Conservation (phyloP, 2,888 invertebrate genomes). For the Agrochola circellaris region DNA sequence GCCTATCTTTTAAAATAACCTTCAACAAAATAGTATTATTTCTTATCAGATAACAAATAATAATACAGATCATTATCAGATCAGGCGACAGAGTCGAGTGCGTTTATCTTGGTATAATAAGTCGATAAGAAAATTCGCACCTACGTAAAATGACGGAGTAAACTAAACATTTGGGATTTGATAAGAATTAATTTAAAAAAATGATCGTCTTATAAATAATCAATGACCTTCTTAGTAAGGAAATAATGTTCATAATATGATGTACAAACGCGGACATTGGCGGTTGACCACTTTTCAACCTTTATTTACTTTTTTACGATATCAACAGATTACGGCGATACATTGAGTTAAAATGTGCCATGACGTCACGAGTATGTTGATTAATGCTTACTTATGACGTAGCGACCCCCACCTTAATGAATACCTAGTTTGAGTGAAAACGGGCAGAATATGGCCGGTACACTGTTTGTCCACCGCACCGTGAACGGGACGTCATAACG, state of each 20-base stretch:
- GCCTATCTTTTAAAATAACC: neutral
- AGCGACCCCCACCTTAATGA: no score
- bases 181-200: neutral
- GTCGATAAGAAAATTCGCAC: slow-evolving; percentile 59
- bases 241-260: neutral
- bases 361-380: no score
- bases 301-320: no score
- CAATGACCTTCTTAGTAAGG: neutral
- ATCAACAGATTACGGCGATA: no score
- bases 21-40: slow-evolving; percentile 21
- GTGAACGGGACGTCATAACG: no score
- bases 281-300: neutral
- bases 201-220: neutral
- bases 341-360: no score
- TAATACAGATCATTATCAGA: slow-evolving; percentile 64
- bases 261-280: neutral
- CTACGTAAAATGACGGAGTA: slow-evolving; percentile 33
- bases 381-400: no score
- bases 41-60: slow-evolving; percentile 51
- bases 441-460: no score
- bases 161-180: slow-evolving; percentile 32
- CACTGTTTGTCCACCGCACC: no score
- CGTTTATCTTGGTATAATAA: slow-evolving; percentile 68
- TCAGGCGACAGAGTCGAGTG: slow-evolving; percentile 65
- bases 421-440: no score